Base-by-base conservation (phyloP, 2,113 vertebrate genomes). In the Gallinago media region DNA sequence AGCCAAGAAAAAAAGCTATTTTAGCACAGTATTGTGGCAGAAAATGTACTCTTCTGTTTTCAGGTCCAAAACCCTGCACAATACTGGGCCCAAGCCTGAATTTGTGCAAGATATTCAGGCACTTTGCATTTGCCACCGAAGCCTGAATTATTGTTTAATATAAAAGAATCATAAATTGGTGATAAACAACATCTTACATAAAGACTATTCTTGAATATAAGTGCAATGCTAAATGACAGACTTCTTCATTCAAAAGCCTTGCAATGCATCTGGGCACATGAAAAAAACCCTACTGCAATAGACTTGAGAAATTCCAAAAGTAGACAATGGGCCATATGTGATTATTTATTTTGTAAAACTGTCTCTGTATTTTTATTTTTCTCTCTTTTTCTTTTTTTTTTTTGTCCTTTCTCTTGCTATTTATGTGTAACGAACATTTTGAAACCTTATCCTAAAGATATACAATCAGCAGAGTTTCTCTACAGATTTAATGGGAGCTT, bases 371-470 rank as follows among this genome's bases (percentile, higher is more conserved):
- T 80, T 68, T 44, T 22, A 27, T 47, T 59, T 70, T 2, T 50
- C 3, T 62, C 2, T 50, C 2, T 74, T 2, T 21, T 12, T 50
- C 2, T 78, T 2, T 21, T 12, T 23, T 16, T 23, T 16, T 20
- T 34, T 49, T 59, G 32, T 5, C 6, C 7, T 20, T 59, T 25
- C 36, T 54, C 38, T 70, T 52, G 34, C 17, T 75, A 22, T 56
- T 31, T 12, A 47, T 15, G 4, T 54, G 31, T 15, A 63, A 77
- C 44, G 36, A 61, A 31, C 11, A 40, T 84, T 55, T 59, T n/a
- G 49, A 46, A 66, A 29, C 16, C 12, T 49, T 52, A 55, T 15
- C 73, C 50, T 61, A n/a, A 80, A 65, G 25, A 9, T 29, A 50
- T 16, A 25, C 18, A 46, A 19, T 47, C 21, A 59, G 10, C 31